Evolutionary conservation across 2,797 vertebrate genomes (phyloP).

Genomic region (Hephaestus fuliginosus): DNA sequence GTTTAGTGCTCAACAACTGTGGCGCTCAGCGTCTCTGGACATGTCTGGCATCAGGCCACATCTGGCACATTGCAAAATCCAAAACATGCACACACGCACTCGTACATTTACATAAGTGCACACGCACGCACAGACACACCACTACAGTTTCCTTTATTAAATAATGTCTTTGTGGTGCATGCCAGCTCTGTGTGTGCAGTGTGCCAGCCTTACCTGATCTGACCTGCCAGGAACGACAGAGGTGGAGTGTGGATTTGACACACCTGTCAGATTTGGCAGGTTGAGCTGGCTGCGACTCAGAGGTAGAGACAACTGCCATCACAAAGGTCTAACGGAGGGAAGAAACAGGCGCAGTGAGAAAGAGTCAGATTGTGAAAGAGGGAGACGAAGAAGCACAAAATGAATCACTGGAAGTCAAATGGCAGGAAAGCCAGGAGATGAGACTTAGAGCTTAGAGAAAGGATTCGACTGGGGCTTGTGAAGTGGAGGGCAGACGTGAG

Average conservation of each 20-base stretch:
- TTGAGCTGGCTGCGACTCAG: constrained; percentile 69
- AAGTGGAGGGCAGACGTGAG: constrained; percentile 52
- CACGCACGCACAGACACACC: constrained; percentile 23
- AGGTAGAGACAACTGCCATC: constrained; percentile 67
- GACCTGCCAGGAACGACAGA: constrained; percentile 74
- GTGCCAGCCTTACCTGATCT: constrained; percentile 73
- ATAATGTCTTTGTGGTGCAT: constrained; percentile 55
- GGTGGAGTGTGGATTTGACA: constrained; percentile 78
- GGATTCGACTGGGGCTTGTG: constrained; percentile 44
- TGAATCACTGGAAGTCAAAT: constrained; percentile 71
- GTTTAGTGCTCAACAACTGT: constrained; percentile 69
- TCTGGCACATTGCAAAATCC: constrained; percentile 56
- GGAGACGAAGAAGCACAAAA: constrained; percentile 45
- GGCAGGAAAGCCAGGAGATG: constrained; percentile 64
- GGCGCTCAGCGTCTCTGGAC: constrained; percentile 62
- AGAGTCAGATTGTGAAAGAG: constrained; percentile 53
- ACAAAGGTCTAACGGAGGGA: constrained; percentile 62
- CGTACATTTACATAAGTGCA: constrained; percentile 37
- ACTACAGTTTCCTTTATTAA: constrained; percentile 61
- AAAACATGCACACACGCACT: constrained; percentile 27
- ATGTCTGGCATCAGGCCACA: constrained; percentile 68
- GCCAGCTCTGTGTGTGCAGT: constrained; percentile 56
- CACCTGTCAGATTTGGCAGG: constrained; percentile 81
- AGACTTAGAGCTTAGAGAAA: constrained; percentile 56
- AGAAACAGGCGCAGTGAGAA: constrained; percentile 46